Conservation (phyloP, 1,140 invertebrate genomes). For the Dendroctonus valens region DNA sequence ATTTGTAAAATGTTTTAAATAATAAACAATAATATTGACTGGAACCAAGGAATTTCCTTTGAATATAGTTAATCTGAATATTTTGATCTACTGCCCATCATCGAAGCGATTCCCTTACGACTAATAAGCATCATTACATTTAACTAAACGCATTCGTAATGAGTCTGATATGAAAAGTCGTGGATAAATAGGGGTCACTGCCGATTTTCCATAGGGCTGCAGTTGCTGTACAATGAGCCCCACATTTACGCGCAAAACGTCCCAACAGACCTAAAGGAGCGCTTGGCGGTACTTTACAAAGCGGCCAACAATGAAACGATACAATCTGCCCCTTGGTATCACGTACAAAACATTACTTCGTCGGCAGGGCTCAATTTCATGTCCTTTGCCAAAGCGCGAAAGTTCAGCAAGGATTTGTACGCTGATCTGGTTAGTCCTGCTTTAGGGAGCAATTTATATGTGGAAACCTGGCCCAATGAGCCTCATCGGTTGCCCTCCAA, state of each 20-base stretch:
- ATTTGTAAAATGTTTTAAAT: no score
- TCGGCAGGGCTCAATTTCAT: constrained; percentile 60
- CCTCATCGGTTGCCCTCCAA: constrained; percentile 67
- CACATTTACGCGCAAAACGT: constrained; percentile 63
- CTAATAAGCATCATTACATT: no score
- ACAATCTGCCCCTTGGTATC: constrained; percentile 62
- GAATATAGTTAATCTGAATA: no score
- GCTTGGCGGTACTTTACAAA: constrained; percentile 60
- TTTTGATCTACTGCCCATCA: constrained; percentile 2
- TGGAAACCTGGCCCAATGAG: constrained; percentile 89
- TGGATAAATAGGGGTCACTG: not conserved
- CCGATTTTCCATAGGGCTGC: constrained; percentile 47
- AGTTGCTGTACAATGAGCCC: constrained; percentile 76
- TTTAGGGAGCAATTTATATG: constrained; percentile 67
- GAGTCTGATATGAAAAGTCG: not conserved
- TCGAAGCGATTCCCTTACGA: no score
- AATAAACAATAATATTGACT: no score
- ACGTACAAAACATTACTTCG: constrained; percentile 59
- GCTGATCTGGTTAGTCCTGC: constrained; percentile 73
- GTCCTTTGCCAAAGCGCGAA: constrained; percentile 76
- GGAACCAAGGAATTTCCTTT: no score
- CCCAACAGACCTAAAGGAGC: constrained; percentile 52
- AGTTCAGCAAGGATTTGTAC: constrained; percentile 84
- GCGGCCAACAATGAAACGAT: constrained; percentile 63
- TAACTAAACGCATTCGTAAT: no score